Conservation (phyloP, 2,113 vertebrate species). For the Takifugu flavidus region DNA sequence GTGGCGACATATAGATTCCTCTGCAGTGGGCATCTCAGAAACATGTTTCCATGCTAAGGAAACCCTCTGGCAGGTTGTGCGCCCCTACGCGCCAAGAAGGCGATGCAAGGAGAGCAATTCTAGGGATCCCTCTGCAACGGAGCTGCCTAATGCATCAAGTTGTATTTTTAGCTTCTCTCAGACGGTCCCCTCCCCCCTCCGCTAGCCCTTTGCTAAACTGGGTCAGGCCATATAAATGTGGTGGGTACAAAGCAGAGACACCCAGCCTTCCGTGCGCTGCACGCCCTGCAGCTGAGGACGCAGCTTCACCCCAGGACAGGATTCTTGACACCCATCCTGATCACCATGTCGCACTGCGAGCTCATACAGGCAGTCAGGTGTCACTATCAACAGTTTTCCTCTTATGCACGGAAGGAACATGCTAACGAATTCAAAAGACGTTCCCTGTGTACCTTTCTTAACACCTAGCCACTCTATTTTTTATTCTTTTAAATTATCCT, state of each 20-base stretch:
- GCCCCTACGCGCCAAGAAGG: constrained; percentile 64
- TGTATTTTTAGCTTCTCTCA: constrained; percentile 78
- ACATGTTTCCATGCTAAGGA: constrained; percentile 57
- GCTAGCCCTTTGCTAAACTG: constrained; percentile 66
- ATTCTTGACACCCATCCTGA: constrained; percentile 25
- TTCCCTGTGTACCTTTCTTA: too few relatives aligned
- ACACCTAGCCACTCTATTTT: too few relatives aligned
- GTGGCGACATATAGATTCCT: background rate
- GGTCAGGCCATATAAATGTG: constrained; percentile 74
- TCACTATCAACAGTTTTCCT: too few relatives aligned
- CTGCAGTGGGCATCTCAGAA: constrained; percentile 19
- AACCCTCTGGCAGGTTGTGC: constrained; percentile 69
- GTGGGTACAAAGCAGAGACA: constrained; percentile 71
- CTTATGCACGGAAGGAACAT: too few relatives aligned
- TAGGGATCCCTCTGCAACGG: constrained; percentile 77
- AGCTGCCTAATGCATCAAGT: constrained; percentile 61
- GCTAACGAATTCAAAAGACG: too few relatives aligned
- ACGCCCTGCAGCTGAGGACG: constrained; percentile 38
- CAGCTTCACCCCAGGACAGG: constrained; percentile 56
- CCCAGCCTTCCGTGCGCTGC: constrained; percentile 56
- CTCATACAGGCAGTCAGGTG: too few relatives aligned
- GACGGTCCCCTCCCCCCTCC: constrained; percentile 64
- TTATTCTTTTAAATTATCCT: too few relatives aligned
- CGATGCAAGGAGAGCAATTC: constrained; percentile 71
- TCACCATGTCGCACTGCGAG: too few relatives aligned